These are phyloP conservation scores for Atrichornis clamosus DNA, from an alignment of 2,113 vertebrate species.

Conservation along the genomic window DNA sequence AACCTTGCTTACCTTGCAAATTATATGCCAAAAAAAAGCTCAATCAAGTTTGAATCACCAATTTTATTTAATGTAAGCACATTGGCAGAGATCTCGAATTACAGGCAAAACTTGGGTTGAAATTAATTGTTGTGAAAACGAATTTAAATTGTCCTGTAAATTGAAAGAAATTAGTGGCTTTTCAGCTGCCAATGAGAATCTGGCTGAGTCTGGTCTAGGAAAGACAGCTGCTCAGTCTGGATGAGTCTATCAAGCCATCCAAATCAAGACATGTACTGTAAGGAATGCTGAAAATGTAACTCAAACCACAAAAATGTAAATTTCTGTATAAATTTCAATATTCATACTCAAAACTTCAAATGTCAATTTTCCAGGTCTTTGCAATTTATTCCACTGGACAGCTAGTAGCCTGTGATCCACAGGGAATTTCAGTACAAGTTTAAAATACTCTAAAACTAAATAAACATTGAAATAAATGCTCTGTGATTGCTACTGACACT, in stretches of 20 bases:
- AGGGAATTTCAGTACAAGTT: background rate
- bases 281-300: background rate
- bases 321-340: background rate
- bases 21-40: background rate
- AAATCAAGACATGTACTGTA: background rate
- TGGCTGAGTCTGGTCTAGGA: background rate
- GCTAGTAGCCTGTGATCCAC: background rate
- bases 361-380: background rate
- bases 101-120: background rate
- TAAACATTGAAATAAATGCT: background rate
- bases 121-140: background rate
- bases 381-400: background rate
- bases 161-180: background rate
- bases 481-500: background rate
- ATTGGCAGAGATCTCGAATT: background rate
- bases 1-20: rapidly evolving
- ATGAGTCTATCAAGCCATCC: background rate
- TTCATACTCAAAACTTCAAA: background rate
- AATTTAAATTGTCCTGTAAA: background rate
- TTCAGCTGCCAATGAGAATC: background rate
- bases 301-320: background rate
- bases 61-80: background rate
- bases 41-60: background rate
- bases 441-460: background rate
- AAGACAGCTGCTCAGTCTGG: constrained; percentile 1